phyloP scores from a whole-genome alignment of 1,140 invertebrate species.

The Scaptomyza hsui region DNA sequence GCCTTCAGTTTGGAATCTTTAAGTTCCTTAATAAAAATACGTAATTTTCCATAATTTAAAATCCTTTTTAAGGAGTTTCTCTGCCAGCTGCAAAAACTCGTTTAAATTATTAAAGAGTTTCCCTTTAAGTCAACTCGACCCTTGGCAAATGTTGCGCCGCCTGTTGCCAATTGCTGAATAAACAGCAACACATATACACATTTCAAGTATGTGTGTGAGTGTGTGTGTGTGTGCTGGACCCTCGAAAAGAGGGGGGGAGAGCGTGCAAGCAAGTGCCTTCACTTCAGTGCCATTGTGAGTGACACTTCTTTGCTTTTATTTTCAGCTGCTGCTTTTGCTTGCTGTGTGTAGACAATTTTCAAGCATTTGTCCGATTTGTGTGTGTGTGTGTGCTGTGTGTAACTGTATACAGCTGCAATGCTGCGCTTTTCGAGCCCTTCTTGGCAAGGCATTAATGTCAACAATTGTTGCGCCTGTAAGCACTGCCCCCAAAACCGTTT shows the following conservation, averaged over 20 bases:
- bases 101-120: conserved; percentile 32
- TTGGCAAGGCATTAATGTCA: conserved; percentile 70
- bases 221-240: conserved; percentile 24
- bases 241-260: conserved; percentile 16
- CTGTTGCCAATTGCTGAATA: conserved; percentile 70
- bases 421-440: conserved; percentile 47
- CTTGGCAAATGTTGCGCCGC: conserved; percentile 28
- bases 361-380: conserved; percentile 22
- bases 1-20: no score
- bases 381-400: conserved; percentile 17
- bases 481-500: neutral
- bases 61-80: neutral
- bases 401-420: conserved; percentile 33
- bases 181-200: conserved; percentile 55
- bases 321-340: conserved; percentile 24
- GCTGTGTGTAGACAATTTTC: conserved; percentile 37
- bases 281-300: conserved; percentile 67
- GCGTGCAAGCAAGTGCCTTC: conserved; percentile 25
- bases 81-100: neutral
- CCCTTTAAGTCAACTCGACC: conserved; percentile 30
- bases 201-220: conserved; percentile 45
- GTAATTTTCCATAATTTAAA: neutral
- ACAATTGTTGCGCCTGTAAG: conserved; percentile 50
- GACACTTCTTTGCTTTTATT: conserved; percentile 54
- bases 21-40: no score